Evolutionary conservation across 2,797 vertebrate species (phyloP), one percentile per base, ranked within the genome.

Genomic region (Rhinophrynus dorsalis): DNA sequence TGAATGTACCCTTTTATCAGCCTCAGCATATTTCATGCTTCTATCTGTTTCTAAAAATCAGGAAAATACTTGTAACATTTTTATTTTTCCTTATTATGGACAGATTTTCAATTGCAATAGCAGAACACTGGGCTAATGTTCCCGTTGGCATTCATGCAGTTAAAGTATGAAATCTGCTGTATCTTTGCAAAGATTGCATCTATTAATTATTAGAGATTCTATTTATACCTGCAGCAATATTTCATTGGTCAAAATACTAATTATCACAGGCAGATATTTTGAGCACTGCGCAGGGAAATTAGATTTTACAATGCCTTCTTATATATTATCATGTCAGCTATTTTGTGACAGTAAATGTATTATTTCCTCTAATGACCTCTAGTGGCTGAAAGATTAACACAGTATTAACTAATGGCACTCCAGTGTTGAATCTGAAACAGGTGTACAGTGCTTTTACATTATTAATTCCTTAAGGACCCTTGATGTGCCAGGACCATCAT

Each of bases 241-340:
- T 58, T 65, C 61, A 72, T 51, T 72, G 61, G 44, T 72, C 27
- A 18, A 51, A 72, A 52, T 35, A 30, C 47, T 63, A 72, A 72
- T 72, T 65, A 65, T 65, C 45, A 59, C 52, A 58, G 68, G 38
- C 37, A 38, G 69, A 44, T 72, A 72, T 72, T 72, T 64, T 72
- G 54, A 61, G 61, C 33, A 35, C 33, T 33, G 61, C 33, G 44
- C 17, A 51, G 56, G 54, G 42, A 72, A 72, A 66, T 72, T 58
- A 35, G 54, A 72, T 72, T 72, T 71, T 57, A 18, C 32, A 17
- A 20, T 42, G 48, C 18, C 35, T 44, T 17, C 21, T 65, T 66
- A 52, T 72, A 65, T 42, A 52, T 65, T 44, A 65, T 56, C 27
- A 23, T 65, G 54, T 58, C 52, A 65, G 68, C 44, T 30, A 23